Percentiles rank a stretch among this genome's conserved stretches.
These are phyloP conservation scores for Habrosyne pyritoides DNA, from an alignment of 2,888 invertebrate genomes.

Conservation along the genomic window DNA sequence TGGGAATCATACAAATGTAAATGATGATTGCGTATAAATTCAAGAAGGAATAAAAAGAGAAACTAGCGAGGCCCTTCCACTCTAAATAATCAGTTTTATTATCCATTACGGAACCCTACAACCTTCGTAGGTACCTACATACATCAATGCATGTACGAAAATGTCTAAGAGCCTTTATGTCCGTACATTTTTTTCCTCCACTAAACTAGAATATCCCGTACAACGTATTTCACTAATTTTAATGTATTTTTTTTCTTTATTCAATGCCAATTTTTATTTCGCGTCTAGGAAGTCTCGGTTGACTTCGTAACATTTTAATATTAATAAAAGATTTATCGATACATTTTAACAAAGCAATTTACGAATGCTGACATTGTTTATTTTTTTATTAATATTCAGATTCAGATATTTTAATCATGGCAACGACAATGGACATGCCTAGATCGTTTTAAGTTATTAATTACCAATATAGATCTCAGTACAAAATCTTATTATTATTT, in stretches of 20 bases:
- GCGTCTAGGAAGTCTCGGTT: conserved; percentile 27
- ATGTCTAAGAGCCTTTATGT: conserved; percentile 10
- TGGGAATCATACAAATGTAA: not conserved
- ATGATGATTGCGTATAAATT: not conserved
- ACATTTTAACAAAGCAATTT: too few relatives aligned
- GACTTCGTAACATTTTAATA: not conserved
- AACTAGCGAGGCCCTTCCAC: not conserved
- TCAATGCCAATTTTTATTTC: conserved; percentile 33
- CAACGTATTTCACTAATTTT: conserved; percentile 26
- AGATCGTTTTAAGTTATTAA: too few relatives aligned
- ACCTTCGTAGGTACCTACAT: not conserved
- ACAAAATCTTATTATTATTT: too few relatives aligned
- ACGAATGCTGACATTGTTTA: not conserved
- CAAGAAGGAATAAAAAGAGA: not conserved
- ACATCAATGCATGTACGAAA: not conserved
- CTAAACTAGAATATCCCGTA: conserved; percentile 39
- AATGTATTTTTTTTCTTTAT: conserved; percentile 28
- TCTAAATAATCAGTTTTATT: conserved; percentile 25
- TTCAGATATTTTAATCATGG: too few relatives aligned
- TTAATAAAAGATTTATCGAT: not conserved
- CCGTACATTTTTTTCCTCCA: conserved; percentile 32
- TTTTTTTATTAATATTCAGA: too few relatives aligned
- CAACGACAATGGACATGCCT: too few relatives aligned
- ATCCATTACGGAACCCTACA: conserved; percentile 20
- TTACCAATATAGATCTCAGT: too few relatives aligned